These are phyloP conservation scores for Hetaerina titia DNA, from an alignment of 2,888 invertebrate genomes.

Conservation along the genomic window DNA sequence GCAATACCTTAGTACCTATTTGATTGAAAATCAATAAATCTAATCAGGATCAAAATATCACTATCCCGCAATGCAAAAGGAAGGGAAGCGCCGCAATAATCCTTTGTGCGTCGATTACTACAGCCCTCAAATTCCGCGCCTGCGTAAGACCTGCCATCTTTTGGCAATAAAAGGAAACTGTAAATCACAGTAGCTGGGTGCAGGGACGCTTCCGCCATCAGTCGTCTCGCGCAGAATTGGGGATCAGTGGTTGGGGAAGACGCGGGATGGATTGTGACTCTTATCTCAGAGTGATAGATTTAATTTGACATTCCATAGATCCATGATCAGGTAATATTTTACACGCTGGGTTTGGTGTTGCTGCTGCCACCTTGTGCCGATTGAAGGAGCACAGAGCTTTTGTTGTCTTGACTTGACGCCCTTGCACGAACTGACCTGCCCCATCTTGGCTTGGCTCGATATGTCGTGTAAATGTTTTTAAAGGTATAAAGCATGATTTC, in stretches of 20 bases:
- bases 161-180: not conserved
- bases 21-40: too few species aligned
- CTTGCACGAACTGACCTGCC: slow-evolving; percentile 27
- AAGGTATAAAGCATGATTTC: not conserved
- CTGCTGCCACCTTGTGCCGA: not conserved
- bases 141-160: not conserved
- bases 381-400: not conserved
- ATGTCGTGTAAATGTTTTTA: not conserved
- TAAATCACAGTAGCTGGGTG: not conserved
- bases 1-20: too few species aligned
- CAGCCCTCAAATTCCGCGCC: not conserved
- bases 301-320: not conserved
- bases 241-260: not conserved
- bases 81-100: too few species aligned
- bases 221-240: not conserved
- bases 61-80: too few species aligned
- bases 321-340: slow-evolving; percentile 17
- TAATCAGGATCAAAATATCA: too few species aligned
- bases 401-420: slow-evolving; percentile 8
- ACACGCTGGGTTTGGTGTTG: not conserved
- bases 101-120: not conserved
- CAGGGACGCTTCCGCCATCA: not conserved
- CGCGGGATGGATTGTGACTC: not conserved
- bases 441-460: slow-evolving; percentile 13
- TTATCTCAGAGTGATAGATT: not conserved